Percentiles rank a stretch among this genome's conserved stretches.
Evolutionary conservation across 2,113 vertebrate genomes (phyloP).

Genomic region (sheep (Ovis aries)): DNA sequence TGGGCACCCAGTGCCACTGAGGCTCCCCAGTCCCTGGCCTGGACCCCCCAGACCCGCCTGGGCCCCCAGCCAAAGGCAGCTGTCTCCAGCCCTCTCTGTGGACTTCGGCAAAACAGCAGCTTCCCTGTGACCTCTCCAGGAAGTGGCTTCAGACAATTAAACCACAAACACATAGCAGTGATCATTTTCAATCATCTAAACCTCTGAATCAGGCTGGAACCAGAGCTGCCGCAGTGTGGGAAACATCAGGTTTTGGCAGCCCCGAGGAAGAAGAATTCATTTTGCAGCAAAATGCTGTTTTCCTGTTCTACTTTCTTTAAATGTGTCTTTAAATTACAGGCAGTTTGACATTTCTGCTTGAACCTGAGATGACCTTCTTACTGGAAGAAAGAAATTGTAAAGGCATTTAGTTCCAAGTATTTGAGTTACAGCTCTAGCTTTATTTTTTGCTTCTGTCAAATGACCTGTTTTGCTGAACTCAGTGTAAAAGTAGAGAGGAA

Average conservation of each 20-base stretch:
- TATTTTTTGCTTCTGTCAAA: background rate
- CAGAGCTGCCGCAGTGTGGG: background rate
- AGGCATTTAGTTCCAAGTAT: background rate
- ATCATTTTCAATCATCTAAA: constrained; percentile 36
- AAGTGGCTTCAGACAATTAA: constrained; percentile 30
- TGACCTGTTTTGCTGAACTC: background rate
- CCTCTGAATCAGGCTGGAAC: background rate
- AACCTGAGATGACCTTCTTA: constrained; percentile 6
- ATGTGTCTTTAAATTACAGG: background rate
- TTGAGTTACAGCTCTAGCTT: background rate
- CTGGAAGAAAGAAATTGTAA: constrained; percentile 7
- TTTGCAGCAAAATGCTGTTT: background rate
- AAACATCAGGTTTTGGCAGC: background rate
- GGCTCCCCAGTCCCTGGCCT: background rate
- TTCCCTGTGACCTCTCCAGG: background rate
- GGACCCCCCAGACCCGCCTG: background rate
- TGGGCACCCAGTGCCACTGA: background rate
- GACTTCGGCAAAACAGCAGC: background rate
- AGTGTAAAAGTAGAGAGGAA: background rate
- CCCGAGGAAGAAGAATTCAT: background rate
- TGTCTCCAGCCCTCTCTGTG: background rate
- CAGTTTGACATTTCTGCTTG: background rate
- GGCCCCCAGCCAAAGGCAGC: background rate
- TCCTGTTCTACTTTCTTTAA: constrained; percentile 6
- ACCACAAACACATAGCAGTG: background rate